Evolutionary conservation across 2,797 vertebrate species (phyloP).

Genomic region (Lacerta bilineata): DNA sequence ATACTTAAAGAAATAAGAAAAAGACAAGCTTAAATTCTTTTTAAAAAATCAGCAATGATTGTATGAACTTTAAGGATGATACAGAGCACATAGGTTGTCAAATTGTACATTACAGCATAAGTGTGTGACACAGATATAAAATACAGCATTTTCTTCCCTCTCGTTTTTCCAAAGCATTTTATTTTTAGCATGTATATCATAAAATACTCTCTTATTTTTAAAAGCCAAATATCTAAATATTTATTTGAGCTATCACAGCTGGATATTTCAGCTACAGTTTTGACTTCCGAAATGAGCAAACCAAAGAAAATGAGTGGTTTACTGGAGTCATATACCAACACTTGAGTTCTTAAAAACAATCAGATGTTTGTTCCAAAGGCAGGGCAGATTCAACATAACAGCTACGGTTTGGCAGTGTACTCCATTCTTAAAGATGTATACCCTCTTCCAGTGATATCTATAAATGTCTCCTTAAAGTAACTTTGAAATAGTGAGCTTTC

Average conservation of each 20-base stretch:
- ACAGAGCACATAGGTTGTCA: neutral
- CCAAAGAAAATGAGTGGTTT: neutral
- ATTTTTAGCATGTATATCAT: neutral
- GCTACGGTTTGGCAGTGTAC: neutral
- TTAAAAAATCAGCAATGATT: neutral
- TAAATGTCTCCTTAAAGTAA: neutral
- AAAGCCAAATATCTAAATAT: neutral
- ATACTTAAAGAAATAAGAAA: neutral
- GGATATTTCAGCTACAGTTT: neutral
- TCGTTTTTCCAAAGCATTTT: no score
- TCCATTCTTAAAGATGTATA: neutral
- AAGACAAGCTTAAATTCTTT: neutral
- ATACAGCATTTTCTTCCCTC: neutral
- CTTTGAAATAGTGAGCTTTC: neutral
- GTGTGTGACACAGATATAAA: neutral
- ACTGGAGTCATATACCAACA: neutral
- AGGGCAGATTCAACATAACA: neutral
- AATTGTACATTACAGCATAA: neutral
- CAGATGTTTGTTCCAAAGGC: no score
- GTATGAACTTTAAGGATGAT: neutral
- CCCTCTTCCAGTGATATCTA: neutral
- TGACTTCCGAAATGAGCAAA: neutral
- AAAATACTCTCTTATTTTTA: neutral
- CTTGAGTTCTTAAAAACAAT: neutral
- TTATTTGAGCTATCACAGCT: neutral